phyloP scores from a whole-genome alignment of 2,113 vertebrate species.

The Meles meles region DNA sequence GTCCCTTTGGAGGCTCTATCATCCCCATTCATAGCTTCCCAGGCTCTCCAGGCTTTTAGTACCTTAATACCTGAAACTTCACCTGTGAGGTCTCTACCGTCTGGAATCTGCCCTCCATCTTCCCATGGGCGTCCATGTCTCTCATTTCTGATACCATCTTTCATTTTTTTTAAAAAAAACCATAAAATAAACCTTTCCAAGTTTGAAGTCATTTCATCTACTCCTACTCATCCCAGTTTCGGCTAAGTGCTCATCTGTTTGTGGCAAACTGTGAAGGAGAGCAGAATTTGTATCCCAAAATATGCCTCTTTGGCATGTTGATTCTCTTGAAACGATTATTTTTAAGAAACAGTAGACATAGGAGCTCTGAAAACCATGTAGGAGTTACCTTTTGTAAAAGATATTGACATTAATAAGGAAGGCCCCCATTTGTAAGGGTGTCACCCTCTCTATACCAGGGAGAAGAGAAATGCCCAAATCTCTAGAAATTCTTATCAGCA shows the following conservation, averaged over 20 bases:
- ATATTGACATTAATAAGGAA: background rate
- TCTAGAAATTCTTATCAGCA: background rate
- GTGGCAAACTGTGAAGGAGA: background rate
- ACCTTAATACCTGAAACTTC: background rate
- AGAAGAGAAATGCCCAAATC: background rate
- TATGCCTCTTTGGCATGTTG: background rate
- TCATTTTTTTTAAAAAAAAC: background rate
- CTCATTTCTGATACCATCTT: background rate
- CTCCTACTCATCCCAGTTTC: background rate
- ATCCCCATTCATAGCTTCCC: background rate
- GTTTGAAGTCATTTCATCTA: background rate
- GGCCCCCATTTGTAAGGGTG: background rate
- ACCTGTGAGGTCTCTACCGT: background rate
- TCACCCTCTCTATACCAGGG: background rate
- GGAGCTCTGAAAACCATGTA: background rate
- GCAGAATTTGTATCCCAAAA: background rate
- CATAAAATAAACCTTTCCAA: background rate
- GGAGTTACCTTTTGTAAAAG: background rate
- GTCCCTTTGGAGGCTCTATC: background rate
- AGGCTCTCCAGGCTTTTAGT: background rate
- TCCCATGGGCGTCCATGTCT: fast-evolving
- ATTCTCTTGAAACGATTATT: background rate
- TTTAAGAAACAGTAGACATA: background rate
- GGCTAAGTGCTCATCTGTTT: background rate
- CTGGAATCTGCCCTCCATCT: background rate